Evolutionary conservation across 1,140 invertebrate species (phyloP).

Genomic region (Eueides isabella): DNA sequence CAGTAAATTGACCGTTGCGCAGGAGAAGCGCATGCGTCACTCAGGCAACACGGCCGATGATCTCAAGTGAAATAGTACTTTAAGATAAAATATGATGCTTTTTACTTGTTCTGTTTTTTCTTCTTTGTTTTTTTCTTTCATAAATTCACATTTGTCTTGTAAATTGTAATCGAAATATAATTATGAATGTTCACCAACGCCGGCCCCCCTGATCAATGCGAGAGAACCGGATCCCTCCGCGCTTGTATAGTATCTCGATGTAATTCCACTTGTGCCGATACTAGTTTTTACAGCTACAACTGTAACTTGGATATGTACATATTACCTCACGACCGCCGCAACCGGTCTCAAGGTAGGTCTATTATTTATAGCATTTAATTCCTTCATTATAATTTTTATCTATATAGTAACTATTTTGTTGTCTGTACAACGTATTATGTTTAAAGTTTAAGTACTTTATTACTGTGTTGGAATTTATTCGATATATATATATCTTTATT

Average conservation of each 20-base stretch:
- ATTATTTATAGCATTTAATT: constrained; percentile 46
- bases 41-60: constrained; percentile 59
- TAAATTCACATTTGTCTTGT: constrained; percentile 23
- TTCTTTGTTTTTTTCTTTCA: neutral
- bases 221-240: constrained; percentile 61
- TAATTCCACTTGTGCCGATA: constrained; percentile 70
- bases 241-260: constrained; percentile 58
- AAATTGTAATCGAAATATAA: constrained; percentile 29
- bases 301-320: constrained; percentile 54
- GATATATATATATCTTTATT: too few species aligned
- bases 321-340: constrained; percentile 52
- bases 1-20: constrained; percentile 63
- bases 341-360: constrained; percentile 50
- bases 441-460: neutral
- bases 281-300: constrained; percentile 73
- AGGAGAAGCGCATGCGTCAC: constrained; percentile 66
- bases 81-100: neutral
- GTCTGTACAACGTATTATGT: neutral
- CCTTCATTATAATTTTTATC: constrained; percentile 15
- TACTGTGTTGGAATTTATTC: neutral
- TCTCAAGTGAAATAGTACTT: constrained; percentile 44
- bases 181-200: constrained; percentile 40
- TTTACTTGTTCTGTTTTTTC: neutral
- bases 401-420: neutral
- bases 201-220: constrained; percentile 50